These are phyloP conservation scores for Megatriorchis doriae DNA, from an alignment of 2,113 vertebrate genomes.

Conservation along the genomic window DNA sequence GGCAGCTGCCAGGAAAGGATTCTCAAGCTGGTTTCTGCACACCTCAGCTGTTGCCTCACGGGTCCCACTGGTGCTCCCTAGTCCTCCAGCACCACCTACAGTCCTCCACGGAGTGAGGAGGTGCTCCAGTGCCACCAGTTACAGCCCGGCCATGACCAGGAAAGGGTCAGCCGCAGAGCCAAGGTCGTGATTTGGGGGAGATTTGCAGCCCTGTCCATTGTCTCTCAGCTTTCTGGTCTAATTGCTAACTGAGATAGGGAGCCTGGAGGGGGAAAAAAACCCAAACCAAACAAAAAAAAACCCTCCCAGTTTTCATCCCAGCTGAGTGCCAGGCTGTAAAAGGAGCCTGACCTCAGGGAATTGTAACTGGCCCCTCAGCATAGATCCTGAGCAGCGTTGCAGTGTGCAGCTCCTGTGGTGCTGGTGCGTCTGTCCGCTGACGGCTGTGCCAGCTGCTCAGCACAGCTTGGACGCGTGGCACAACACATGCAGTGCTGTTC, in stretches of 20 bases:
- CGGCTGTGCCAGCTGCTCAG: not conserved
- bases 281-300: not conserved
- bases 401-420: accelerated
- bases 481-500: accelerated
- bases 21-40: not conserved
- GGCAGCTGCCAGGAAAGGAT: accelerated
- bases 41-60: accelerated
- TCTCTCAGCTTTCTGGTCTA: too few species aligned
- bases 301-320: accelerated
- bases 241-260: accelerated
- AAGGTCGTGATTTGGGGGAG: accelerated
- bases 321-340: not conserved
- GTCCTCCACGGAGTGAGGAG: not conserved
- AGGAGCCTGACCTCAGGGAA: not conserved
- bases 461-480: not conserved
- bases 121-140: not conserved
- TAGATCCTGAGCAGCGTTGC: accelerated
- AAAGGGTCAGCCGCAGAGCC: accelerated
- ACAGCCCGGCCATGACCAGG: not conserved
- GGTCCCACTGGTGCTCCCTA: not conserved
- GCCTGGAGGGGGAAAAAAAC: not conserved
- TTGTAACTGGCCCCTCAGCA: not conserved
- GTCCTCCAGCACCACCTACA: conserved; percentile 40
- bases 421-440: not conserved
- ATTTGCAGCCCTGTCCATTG: not conserved